Conservation (phyloP, 2,113 vertebrate genomes). For the Centropus bengalensis region DNA sequence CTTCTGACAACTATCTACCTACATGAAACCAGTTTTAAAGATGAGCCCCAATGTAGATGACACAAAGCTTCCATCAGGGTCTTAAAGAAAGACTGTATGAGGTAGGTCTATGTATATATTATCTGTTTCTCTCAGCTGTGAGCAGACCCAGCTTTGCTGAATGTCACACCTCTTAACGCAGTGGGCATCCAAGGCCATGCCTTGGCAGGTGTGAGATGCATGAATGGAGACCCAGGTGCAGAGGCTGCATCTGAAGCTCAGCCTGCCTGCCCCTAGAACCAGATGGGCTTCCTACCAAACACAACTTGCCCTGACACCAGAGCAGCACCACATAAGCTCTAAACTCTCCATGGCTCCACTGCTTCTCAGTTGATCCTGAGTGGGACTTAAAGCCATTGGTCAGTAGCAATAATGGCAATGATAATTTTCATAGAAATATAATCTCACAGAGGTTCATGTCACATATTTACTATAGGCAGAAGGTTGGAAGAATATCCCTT, state of each 20-base stretch:
- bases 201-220: accelerated
- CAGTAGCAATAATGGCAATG: neutral
- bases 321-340: neutral
- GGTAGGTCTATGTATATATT: neutral
- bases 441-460: neutral
- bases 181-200: neutral
- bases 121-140: no score
- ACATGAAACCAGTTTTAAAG: neutral
- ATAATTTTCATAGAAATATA: neutral
- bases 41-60: neutral
- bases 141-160: neutral
- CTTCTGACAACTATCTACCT: neutral
- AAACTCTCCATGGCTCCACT: neutral
- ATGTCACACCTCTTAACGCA: neutral
- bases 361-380: accelerated
- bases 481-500: neutral
- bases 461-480: neutral
- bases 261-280: neutral
- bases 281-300: neutral
- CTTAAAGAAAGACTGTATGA: neutral
- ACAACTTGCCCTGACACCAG: neutral
- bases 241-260: neutral
- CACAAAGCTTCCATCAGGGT: neutral
- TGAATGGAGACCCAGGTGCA: neutral
- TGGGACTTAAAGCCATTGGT: neutral